phyloP scores from a whole-genome alignment of 2,797 vertebrate genomes.

The Alectoris magna region DNA sequence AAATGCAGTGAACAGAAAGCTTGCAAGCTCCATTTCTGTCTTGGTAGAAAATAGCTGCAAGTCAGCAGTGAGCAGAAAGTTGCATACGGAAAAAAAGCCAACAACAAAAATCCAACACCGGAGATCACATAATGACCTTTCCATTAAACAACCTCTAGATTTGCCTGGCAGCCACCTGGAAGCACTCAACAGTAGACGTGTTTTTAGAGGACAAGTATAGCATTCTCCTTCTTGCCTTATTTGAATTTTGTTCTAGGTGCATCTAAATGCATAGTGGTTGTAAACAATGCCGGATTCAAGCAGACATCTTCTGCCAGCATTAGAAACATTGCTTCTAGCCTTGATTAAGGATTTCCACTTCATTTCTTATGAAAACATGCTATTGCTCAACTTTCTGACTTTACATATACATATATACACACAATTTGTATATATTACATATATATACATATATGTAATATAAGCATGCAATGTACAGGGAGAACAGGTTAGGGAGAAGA shows the following conservation, averaged over 20 bases:
- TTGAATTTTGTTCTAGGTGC: neutral
- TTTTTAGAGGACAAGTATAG: neutral
- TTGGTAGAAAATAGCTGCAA: slow-evolving; percentile 36
- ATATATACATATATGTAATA: neutral
- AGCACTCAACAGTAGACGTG: neutral
- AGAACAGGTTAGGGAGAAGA: too few relatives aligned
- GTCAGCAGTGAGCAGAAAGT: slow-evolving; percentile 63
- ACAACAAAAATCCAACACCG: neutral
- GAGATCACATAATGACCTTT: neutral
- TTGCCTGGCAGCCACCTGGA: neutral
- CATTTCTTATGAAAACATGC: neutral
- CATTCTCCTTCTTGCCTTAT: neutral
- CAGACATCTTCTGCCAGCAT: neutral
- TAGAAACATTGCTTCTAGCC: neutral
- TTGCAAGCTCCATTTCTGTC: slow-evolving; percentile 53
- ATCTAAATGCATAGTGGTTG: rapidly evolving
- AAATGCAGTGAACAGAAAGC: slow-evolving; percentile 64
- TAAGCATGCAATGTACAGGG: too few relatives aligned
- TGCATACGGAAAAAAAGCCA: neutral
- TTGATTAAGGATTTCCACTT: neutral
- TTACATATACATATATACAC: neutral
- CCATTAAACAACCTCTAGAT: neutral
- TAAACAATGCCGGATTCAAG: neutral
- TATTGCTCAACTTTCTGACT: neutral
- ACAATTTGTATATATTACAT: too few relatives aligned